Conservation (phyloP, 2,797 vertebrate genomes). For the Serranus cabrilla region DNA sequence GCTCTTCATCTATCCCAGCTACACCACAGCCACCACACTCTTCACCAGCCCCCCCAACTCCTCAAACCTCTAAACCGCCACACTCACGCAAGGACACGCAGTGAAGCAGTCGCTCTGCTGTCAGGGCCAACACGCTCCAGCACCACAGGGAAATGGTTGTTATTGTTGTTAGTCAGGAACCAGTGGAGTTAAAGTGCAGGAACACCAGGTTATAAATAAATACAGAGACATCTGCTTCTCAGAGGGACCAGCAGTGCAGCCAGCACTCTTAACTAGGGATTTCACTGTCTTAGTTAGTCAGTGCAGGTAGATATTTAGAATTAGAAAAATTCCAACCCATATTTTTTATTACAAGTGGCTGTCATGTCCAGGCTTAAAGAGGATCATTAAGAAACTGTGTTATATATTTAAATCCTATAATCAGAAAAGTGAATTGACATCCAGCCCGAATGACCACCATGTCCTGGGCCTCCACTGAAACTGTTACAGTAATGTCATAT, state of each 20-base stretch:
- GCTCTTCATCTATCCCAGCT: slow-evolving; percentile 55
- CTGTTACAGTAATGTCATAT: background rate
- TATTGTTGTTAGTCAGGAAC: slow-evolving; percentile 69
- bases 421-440: slow-evolving; percentile 6
- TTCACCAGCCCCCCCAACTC: slow-evolving; percentile 11
- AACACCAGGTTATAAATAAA: slow-evolving; percentile 70
- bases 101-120: slow-evolving; percentile 35
- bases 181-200: slow-evolving; percentile 59
- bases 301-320: slow-evolving; percentile 10
- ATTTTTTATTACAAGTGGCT: background rate
- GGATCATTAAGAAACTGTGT: background rate
- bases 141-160: slow-evolving; percentile 65
- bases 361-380: background rate
- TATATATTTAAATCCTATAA: background rate
- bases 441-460: background rate
- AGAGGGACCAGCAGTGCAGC: slow-evolving; percentile 27
- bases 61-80: slow-evolving; percentile 37
- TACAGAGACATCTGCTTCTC: slow-evolving; percentile 62
- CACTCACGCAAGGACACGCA: slow-evolving; percentile 48
- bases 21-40: slow-evolving; percentile 18
- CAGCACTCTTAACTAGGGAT: slow-evolving; percentile 23
- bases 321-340: background rate
- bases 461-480: slow-evolving; percentile 7
- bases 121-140: slow-evolving; percentile 57
- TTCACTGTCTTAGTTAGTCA: slow-evolving; percentile 13